Base-by-base conservation (phyloP, 2,113 vertebrate genomes). In the Chaetops frenatus region DNA sequence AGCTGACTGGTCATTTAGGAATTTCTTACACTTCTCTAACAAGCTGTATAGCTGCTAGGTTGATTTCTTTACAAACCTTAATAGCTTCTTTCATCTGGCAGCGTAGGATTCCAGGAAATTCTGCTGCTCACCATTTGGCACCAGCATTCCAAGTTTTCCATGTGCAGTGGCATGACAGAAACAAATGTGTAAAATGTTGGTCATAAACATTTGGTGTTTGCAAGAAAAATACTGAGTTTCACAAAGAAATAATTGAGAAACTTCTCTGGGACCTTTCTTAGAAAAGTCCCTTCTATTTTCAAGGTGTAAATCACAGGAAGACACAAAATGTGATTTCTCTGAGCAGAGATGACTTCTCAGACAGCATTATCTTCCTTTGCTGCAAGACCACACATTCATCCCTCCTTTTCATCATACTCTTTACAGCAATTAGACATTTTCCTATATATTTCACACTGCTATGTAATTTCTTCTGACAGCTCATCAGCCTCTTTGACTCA, bases 361-460 rank as follows among this genome's bases (percentile, higher is more conserved):
- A 40, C 62, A 94, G 76, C 17, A 24, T 86, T 78, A 73, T 78
- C 58, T 82, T 80, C 67, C 64, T 84, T 64, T 74, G 28, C 92
- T 84, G 85, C 80, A 90, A 84, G 61, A 93, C 54, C 40, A 90
- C 44, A 48, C 51, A 79, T 88, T 92, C 65, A 60, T 96, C 88
- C 57, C 80, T 96, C 80, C 76, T 92, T 95, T 94, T 57, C 88
- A 81, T 93, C 86, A 19, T 88, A 56, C 61, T 78, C 69, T 90
- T 95, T 93, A 81, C 80, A 95, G 94, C 85, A 96, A 97, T 96
- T 97, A 97, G 94, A 79, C 88, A 66, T 92, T 95, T 93, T 74
- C 72, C 79, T 94, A 33, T 96, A 60, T 97, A 72, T 96, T 96
- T 94, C 86, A 88, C 76, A 50, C 69, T 90, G 88, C 90, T 89